Evolutionary conservation across 2,797 vertebrate species (phyloP), one percentile per base, ranked within the genome.

Genomic region (Melanotaenia pygmaea): DNA sequence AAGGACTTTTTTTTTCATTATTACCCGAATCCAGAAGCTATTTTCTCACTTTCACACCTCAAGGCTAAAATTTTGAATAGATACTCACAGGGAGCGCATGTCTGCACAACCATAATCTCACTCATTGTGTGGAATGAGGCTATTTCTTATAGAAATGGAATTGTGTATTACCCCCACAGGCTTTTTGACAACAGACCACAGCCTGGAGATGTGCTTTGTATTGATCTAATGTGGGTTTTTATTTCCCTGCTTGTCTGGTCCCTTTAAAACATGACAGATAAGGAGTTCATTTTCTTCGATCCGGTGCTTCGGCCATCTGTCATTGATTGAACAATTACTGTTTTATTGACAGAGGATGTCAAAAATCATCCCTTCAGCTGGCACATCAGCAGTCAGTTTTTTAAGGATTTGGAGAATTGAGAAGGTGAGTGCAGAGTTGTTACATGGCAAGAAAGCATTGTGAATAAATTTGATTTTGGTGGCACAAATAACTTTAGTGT

Each of bases 291-390:
- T 76, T 32, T 84, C 69, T 57, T 66, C 53, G 1, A 30, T 61
- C 70, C 65, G 34, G 14, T 20, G 50, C 58, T 56, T 12, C 6
- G 65, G 51, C 53, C 28, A 64, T 70, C 61, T 76, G 75, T 70
- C 82, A 85, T 70, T 69, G 75, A 86, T 88, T 65, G 64, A 72
- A 66, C 66, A 66, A 57, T 81, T 79, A 74, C 22, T n/a, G 1
- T 70, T 80, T 77, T 59, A 85, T 64, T 59, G 59, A 62, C 68
- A 67, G 74, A 65, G 67, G 67, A 60, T 3, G 2, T 72, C 65
- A 68, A 74, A 61, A 11, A 3, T 64, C 22, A 12, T 74, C 12
- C 5, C 0, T 24, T 75, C 47, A 38, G 7, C 12, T 62, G 60
- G 16, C 37, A 1, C 28, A 45, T 0, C 75, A 73, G 71, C 26